Evolutionary conservation across 2,888 invertebrate genomes (phyloP).

Genomic region (Machimus atricapillus): DNA sequence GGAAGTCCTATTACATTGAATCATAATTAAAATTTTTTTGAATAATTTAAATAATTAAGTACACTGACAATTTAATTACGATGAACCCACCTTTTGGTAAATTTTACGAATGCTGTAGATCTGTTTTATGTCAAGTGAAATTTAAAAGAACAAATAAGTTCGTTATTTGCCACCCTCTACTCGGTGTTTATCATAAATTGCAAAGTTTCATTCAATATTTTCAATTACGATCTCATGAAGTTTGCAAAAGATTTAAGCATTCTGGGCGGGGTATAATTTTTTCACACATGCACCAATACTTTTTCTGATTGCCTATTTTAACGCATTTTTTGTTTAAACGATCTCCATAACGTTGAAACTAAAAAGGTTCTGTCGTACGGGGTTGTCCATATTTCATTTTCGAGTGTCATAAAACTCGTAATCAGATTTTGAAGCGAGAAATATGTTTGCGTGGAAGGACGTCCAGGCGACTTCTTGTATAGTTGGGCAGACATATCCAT

Average conservation of each 20-base stretch:
- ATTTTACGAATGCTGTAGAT: background rate
- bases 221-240: constrained; percentile 12
- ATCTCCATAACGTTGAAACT: constrained; percentile 27
- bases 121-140: background rate
- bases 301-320: constrained; percentile 24
- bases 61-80: too few relatives aligned
- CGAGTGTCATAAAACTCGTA: constrained; percentile 58
- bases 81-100: background rate
- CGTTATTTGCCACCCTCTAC: background rate
- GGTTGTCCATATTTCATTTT: constrained; percentile 38
- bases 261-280: background rate
- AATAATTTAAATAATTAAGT: too few relatives aligned
- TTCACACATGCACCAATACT: constrained; percentile 1
- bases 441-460: constrained; percentile 51
- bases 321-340: constrained; percentile 26
- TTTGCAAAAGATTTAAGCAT: constrained; percentile 21
- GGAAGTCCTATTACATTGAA: too few relatives aligned
- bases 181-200: background rate
- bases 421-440: constrained; percentile 60
- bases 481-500: constrained; percentile 43
- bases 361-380: background rate
- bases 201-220: background rate
- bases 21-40: too few relatives aligned
- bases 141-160: background rate
- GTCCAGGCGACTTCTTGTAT: constrained; percentile 5